These are phyloP conservation scores for Python bivittatus DNA, from an alignment of 2,113 vertebrate species.

Conservation along the genomic window DNA sequence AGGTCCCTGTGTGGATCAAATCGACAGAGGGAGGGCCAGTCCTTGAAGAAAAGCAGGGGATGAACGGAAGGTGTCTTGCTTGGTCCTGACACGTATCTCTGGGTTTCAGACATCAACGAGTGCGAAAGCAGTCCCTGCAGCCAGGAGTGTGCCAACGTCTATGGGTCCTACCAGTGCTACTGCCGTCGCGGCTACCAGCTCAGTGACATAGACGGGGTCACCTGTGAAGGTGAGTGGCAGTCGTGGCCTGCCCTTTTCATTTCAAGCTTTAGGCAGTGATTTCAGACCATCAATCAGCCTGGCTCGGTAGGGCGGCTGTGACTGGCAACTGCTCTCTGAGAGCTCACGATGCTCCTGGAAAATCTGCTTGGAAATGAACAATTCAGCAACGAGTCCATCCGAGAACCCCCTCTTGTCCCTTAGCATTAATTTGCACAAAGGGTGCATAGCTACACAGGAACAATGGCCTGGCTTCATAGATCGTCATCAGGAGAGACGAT, in stretches of 20 bases:
- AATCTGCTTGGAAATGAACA: background rate
- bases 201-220: conserved; percentile 91
- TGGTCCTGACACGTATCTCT: background rate
- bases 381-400: too few species aligned
- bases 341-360: background rate
- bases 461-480: background rate
- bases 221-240: conserved; percentile 86
- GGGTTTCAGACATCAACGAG: conserved; percentile 85
- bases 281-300: background rate
- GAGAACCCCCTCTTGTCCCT: background rate
- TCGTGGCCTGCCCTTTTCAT: too few species aligned
- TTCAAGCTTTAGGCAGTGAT: background rate
- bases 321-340: background rate
- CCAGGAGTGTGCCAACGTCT: conserved; percentile 95
- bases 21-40: too few species aligned
- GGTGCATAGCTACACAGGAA: background rate
- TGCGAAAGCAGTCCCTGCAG: conserved; percentile 89
- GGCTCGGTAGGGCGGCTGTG: too few species aligned
- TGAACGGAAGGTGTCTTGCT: background rate
- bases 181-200: conserved; percentile 96
- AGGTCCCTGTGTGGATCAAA: background rate
- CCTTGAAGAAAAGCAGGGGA: background rate
- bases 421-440: background rate
- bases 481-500: background rate
- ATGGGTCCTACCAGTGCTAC: conserved; percentile 97